Base-by-base conservation (phyloP, 2,797 vertebrate genomes). In the Prunella strophiata region DNA sequence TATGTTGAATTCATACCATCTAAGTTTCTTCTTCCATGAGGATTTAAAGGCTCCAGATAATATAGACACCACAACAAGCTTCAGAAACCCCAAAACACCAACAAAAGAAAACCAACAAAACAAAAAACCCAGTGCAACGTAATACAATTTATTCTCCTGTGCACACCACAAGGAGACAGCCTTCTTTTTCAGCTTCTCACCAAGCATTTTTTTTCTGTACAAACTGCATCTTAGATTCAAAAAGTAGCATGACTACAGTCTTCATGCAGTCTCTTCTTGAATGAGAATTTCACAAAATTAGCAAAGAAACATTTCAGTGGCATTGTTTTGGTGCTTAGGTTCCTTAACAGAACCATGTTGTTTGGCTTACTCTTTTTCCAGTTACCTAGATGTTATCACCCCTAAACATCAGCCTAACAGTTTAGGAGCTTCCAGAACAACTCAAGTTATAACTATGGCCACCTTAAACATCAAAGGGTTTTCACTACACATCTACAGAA, bases 1-100 rank as follows among this genome's bases (percentile, higher is more conserved):
- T 10, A 8, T 36, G 11, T 14, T 74, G n/a, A 91, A 71, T 12
- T 34, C 43, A 18, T 3, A 8, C 1, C 11, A 1, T 13, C 27
- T 30, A 17, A 14, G 16, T 45, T 76, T 38, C 16, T 26, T 65
- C 52, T 55, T 71, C 25, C 45, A 3, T 22, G 45, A 72, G 7
- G 82, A 79, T 62, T 15, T 40, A 38, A 26, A 72, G 32, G 11
- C 36, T 77, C 16, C 26, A 54, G 62, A 76, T 81, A 7, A 63
- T 3, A 40, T 0, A 61, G 32, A 52, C 14, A 66, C 3, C 1
- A 2, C 45, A 63, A 62, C 0, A 47, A 45, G 21, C 38, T 29
- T 63, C 32, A 62, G 48, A 30, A 74, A 20, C 1, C 3, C 6
- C 13, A 1, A 21, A 57, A 62, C 30, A 21, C 2, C 36, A 36